phyloP scores from a whole-genome alignment of 2,113 vertebrate genomes.

The Trematomus loennbergii region DNA sequence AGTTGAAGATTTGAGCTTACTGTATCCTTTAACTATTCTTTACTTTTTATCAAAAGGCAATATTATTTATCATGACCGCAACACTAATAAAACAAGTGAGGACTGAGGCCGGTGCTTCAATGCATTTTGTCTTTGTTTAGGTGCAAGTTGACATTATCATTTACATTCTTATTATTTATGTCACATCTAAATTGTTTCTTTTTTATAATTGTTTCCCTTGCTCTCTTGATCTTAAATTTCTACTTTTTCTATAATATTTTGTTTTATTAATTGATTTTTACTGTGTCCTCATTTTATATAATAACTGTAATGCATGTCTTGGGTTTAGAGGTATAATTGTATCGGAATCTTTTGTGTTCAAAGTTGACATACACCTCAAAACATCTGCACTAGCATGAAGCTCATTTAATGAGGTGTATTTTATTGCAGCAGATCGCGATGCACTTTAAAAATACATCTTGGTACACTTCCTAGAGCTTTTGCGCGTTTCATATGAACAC shows the following conservation, averaged over 20 bases:
- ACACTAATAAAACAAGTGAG: not conserved
- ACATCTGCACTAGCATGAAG: not conserved
- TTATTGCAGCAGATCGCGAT: conserved; percentile 9
- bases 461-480: not conserved
- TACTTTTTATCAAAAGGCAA: not conserved
- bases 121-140: too few relatives aligned
- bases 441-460: conserved; percentile 11
- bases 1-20: not conserved
- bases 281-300: not conserved
- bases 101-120: too few relatives aligned
- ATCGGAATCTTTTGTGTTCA: not conserved
- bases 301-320: not conserved
- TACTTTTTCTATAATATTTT: not conserved
- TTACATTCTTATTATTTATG: not conserved
- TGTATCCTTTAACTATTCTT: not conserved
- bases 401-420: not conserved
- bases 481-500: conserved; percentile 15
- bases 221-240: not conserved
- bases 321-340: not conserved
- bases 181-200: not conserved
- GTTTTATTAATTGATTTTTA: not conserved
- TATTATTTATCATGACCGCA: not conserved
- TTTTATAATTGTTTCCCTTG: too few relatives aligned
- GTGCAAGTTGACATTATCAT: not conserved
- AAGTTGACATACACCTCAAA: not conserved